Percentiles rank a stretch among this genome's conserved stretches.
Conservation (phyloP, 2,797 vertebrate species). For the Cossypha dichroa region DNA sequence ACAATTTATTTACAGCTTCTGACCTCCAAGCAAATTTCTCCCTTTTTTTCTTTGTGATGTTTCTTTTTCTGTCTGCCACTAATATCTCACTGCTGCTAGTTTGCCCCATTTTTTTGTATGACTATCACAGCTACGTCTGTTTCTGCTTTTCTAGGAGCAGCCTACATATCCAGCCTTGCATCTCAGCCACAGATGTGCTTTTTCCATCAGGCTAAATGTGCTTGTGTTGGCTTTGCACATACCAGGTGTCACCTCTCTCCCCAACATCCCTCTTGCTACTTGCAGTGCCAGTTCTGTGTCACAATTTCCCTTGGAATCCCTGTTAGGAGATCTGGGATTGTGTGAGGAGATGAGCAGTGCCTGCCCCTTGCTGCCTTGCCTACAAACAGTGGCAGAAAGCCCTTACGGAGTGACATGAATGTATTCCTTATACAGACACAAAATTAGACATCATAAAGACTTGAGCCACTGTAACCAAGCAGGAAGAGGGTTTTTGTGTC, state of each 20-base stretch:
- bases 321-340: not conserved
- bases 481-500: not conserved
- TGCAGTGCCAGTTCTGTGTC: not conserved
- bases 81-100: not conserved
- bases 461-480: not conserved
- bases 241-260: not conserved
- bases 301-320: not conserved
- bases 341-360: not conserved
- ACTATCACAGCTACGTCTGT: not conserved
- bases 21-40: not conserved
- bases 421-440: not conserved
- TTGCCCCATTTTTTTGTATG: not conserved
- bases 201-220: not conserved
- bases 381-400: not conserved
- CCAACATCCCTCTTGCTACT: not conserved
- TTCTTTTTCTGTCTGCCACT: not conserved
- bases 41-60: not conserved
- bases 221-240: not conserved
- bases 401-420: not conserved
- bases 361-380: not conserved
- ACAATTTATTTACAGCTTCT: not conserved
- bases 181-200: not conserved
- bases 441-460: not conserved
- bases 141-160: not conserved
- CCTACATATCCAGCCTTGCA: not conserved